Base-by-base conservation (phyloP, 2,797 vertebrate genomes). In the Gephyroberyx darwinii region DNA sequence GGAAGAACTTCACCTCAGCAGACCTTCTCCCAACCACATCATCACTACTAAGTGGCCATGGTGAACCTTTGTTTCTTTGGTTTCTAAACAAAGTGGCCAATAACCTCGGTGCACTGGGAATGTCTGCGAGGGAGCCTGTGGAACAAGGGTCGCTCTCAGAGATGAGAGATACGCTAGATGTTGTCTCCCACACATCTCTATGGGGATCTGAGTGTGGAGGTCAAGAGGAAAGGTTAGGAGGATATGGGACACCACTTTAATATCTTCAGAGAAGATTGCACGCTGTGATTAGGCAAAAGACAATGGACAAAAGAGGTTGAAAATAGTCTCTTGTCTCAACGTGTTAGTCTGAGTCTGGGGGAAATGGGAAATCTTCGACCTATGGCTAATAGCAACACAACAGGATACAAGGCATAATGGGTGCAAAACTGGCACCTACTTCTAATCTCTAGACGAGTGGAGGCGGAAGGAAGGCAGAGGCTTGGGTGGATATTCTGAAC, bases 361-460 rank as follows among this genome's bases (percentile, higher is more conserved):
- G 81, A 91, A 86, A 87, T 70, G 65, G 77, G 70, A 84, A 86
- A 83, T 84, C 69, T 74, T 75, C 66, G n/a, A 71, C 72, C 51
- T 17, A 62, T 52, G 10, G 74, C 76, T 78, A 83, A 85, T 14
- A 35, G 45, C 60, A 70, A 39, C 82, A 88, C 72, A 91, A 91
- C 93, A 93, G 92, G 91, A 92, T 87, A 80, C 39, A 30, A 53
- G 37, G 60, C 48, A 56, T 83, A 87, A 91, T 81, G 64, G 59
- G 56, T 72, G 69, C 48, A 67, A 62, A 58, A 31, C 62, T 78
- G 74, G 63, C 65, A 83, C 73, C 77, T 64, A 52, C 30, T 9
- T 64, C 74, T 69, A 41, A 65, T 56, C 19, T 39, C 50, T 77
- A 80, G 66, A 75, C 50, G 17, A 4, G 61, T 39, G 54, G 43